phyloP scores from a whole-genome alignment of 2,888 invertebrate species.

The Spisula solida region DNA sequence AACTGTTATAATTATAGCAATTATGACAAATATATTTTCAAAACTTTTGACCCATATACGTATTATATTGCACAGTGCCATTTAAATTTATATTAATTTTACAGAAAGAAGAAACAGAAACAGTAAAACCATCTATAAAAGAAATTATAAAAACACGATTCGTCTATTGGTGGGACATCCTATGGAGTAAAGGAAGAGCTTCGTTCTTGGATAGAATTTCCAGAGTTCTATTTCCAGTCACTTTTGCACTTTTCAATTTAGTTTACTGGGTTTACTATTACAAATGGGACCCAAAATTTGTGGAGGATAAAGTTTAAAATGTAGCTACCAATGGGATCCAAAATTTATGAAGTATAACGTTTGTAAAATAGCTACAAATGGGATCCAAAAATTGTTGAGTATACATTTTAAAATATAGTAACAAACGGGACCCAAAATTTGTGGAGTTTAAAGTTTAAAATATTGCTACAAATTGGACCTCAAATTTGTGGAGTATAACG shows the following conservation, averaged over 20 bases:
- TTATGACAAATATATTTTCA: too few species aligned
- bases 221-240: conserved; percentile 24
- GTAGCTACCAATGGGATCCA: conserved; percentile 3
- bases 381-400: too few species aligned
- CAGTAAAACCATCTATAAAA: neutral
- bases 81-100: too few species aligned
- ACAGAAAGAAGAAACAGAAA: neutral
- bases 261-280: conserved; percentile 34
- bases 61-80: too few species aligned
- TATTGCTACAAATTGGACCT: too few species aligned
- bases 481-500: too few species aligned
- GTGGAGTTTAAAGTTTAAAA: too few species aligned
- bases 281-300: neutral
- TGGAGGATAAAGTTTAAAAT: neutral
- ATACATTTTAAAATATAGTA: too few species aligned
- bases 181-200: conserved; percentile 17
- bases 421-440: too few species aligned
- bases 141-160: neutral
- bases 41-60: too few species aligned
- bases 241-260: conserved; percentile 24
- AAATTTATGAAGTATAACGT: neutral
- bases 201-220: conserved; percentile 25
- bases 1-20: too few species aligned
- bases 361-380: too few species aligned
- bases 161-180: neutral